Base-by-base conservation (phyloP, 2,113 vertebrate genomes). In the Lathamus discolor region DNA sequence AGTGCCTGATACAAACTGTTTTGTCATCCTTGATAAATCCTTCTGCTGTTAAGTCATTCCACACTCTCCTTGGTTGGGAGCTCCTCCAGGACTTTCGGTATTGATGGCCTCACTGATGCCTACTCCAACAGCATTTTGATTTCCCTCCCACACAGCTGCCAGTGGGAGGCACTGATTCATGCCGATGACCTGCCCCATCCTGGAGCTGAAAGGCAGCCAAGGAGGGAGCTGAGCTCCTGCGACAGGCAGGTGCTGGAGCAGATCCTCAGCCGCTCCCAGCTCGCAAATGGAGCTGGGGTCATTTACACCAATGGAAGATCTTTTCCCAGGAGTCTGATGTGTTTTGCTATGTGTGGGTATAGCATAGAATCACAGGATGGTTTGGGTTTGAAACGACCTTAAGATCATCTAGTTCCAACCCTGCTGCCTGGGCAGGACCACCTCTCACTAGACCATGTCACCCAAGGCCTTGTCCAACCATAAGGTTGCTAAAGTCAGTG, bases 161-260 rank as follows among this genome's bases (percentile, higher is more conserved):
- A 5, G 93, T 90, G 86, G 91, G 93, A 94, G 76, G 63, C 62
- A 66, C 93, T 96, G 95, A 95, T 88, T 96, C 93, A 92, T 83
- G 55, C 67, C 78, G 55, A 20, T 0, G 37, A 86, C 81, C 87
- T 77, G 35, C 54, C 93, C 2, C 1, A 76, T 74, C 61, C 55
- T 24, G 73, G 51, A 84, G 84, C 69, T 9, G 1, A 72, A n/a
- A 93, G 68, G 70, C 70, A 74, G 68, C 44, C 66, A 11, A 25
- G 46, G 57, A 66, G 66, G 44, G 41, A 91, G 67, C 77, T 49
- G 55, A 55, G 85, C 59, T 74, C 18, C 61, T 85, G 55, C 2
- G 0, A 7, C 37, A 54, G 44, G 19, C 61, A 39, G 49, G 23
- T 70, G 39, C 41, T 1, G 5, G 15, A 76, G 28, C 68, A 84